Conservation (phyloP, 1,140 invertebrate species). For the Nixonia krombeini region DNA sequence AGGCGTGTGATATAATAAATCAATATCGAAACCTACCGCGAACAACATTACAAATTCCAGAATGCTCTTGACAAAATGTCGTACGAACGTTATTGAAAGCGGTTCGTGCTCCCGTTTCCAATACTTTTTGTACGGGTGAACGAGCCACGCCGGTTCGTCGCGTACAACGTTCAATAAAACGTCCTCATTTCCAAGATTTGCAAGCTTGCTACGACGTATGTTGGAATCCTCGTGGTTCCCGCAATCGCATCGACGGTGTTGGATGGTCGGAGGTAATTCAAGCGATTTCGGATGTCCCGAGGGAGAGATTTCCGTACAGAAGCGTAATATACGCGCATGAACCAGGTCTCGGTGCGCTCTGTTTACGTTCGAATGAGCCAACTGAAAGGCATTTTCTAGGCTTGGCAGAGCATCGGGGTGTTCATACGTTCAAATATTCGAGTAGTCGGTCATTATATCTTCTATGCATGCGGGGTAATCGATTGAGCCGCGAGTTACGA, state of each 20-base stretch:
- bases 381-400: conserved; percentile 42
- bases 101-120: no score
- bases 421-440: conserved; percentile 40
- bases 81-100: no score
- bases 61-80: no score
- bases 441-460: conserved; percentile 33
- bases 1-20: no score
- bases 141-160: no score
- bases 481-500: conserved; percentile 33
- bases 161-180: not conserved
- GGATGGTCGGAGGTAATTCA: conserved; percentile 30
- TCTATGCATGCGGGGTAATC: conserved; percentile 28
- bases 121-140: no score
- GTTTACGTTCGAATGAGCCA: conserved; percentile 41
- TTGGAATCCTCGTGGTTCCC: conserved; percentile 27
- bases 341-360: conserved; percentile 15
- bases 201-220: conserved; percentile 7
- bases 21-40: no score
- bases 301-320: conserved; percentile 31
- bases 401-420: conserved; percentile 22
- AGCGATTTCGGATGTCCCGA: conserved; percentile 29
- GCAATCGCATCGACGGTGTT: conserved; percentile 20
- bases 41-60: no score
- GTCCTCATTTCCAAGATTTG: conserved; percentile 18
- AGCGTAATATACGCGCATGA: conserved; percentile 35